Percentiles rank a stretch among this genome's conserved stretches.
Evolutionary conservation across 2,113 vertebrate species (phyloP).

Genomic region (Catagonus wagneri): DNA sequence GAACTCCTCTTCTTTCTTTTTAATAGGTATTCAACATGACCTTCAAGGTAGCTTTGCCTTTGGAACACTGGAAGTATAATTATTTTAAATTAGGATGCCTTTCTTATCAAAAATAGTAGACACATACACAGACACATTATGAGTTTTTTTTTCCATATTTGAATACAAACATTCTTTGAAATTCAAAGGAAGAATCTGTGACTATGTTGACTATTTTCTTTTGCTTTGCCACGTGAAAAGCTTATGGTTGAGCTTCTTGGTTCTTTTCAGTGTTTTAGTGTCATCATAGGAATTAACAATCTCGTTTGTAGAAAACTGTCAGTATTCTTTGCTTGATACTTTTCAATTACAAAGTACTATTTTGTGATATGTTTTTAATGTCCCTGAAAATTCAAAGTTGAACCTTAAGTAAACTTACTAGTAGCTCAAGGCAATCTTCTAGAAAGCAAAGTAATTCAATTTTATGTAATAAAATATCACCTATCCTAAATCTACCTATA

Average conservation of each 20-base stretch:
- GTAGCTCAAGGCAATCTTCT: not conserved
- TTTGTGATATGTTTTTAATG: not conserved
- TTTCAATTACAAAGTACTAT: constrained; percentile 15
- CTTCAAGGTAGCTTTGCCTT: not conserved
- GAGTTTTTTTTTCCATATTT: not conserved
- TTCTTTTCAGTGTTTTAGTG: not conserved
- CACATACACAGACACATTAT: not conserved
- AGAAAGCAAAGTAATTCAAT: not conserved
- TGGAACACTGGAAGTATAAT: not conserved
- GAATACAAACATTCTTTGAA: not conserved
- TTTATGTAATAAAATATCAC: not conserved
- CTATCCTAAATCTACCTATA: not conserved
- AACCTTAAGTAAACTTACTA: not conserved
- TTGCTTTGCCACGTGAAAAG: not conserved
- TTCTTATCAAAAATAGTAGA: not conserved
- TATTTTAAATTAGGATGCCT: not conserved
- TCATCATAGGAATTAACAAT: not conserved
- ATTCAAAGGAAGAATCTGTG: not conserved
- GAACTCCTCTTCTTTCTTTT: not conserved
- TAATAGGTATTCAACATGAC: not conserved
- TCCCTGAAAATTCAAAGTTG: not conserved
- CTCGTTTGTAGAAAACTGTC: not conserved
- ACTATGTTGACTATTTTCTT: not conserved
- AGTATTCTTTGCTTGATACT: not conserved
- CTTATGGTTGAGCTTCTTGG: not conserved